Base-by-base conservation (phyloP, 2,113 vertebrate species). In the Tonatia bakeri region DNA sequence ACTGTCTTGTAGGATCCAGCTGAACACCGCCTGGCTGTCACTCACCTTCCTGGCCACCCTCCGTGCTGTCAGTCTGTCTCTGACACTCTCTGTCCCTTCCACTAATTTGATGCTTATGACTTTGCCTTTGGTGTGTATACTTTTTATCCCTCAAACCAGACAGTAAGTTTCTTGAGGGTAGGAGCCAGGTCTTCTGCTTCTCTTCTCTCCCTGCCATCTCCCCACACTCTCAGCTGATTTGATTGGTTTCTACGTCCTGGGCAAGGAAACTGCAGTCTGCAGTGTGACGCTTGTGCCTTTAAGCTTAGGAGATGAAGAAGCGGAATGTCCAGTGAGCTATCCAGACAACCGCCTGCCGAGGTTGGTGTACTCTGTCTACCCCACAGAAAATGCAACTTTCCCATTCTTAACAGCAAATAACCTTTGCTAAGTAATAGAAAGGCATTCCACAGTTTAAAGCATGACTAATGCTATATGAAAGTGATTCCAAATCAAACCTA, bases 401-500 rank as follows among this genome's bases (percentile, higher is more conserved):
- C 67, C 28, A 33, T 61, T 19, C 45, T 77, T 20, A 40, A 65
- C 70, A 81, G 80, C 91, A 64, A 84, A 64, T 81, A 28, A 14
- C 65, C 9, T 93, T 94, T 69, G 36, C 7, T 6, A 87, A 97
- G 28, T 84, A 73, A 19, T 24, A 56, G 38, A 45, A 80, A 91
- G 52, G 33, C 0, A 2, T 43, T 31, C 33, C 8, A 92, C 85
- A 91, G 52, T 61, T 94, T 56, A 94, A 96, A 97, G 85, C 4
- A 20, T 26, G 72, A 59, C 17, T 40, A 56, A 52, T 96, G 36
- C 38, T 50, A 1, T 85, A 26, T 82, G 96, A 76, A 97, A 97
- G 83, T 69, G 19, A 92, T 1, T 0, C 87, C 69, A 28, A 61
- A 43, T 70, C 22, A 38, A 36, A 89, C 70, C 75, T 82, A 19